Evolutionary conservation across 2,113 vertebrate genomes (phyloP).

Genomic region (Bubalus kerabau): DNA sequence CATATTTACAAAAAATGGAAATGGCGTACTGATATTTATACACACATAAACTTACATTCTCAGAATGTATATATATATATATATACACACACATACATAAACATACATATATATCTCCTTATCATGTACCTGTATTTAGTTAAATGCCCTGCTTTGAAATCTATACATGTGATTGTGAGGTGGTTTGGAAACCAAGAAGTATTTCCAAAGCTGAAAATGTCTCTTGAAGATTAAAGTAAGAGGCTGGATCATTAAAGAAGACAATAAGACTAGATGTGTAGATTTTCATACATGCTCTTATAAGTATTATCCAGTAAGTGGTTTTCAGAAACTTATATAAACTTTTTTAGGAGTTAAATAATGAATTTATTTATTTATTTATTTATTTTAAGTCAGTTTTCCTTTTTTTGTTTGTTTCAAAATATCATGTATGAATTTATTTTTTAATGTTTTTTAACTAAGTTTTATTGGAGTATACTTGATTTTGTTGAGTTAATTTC

Average conservation of each 20-base stretch:
- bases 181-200: neutral
- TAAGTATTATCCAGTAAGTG: neutral
- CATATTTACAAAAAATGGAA: neutral
- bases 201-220: neutral
- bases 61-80: neutral
- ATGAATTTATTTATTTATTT: neutral
- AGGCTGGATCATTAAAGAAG: neutral
- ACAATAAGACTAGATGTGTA: neutral
- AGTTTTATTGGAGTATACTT: neutral
- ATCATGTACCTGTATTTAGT: neutral
- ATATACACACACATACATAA: neutral
- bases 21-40: neutral
- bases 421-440: neutral
- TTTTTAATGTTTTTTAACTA: neutral
- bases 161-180: neutral
- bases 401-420: no score
- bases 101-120: neutral
- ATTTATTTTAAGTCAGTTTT: no score
- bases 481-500: neutral
- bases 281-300: slow-evolving; percentile 8
- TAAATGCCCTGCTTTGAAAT: slow-evolving; percentile 2
- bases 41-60: neutral
- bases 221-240: slow-evolving; percentile 12
- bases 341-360: neutral
- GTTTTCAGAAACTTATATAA: slow-evolving; percentile 2